A percentile compares a stretch with the other conserved stretches of the same genome.
Evolutionary conservation across 2,113 vertebrate species (phyloP).

Genomic region (Neodontobutis hainanensis): DNA sequence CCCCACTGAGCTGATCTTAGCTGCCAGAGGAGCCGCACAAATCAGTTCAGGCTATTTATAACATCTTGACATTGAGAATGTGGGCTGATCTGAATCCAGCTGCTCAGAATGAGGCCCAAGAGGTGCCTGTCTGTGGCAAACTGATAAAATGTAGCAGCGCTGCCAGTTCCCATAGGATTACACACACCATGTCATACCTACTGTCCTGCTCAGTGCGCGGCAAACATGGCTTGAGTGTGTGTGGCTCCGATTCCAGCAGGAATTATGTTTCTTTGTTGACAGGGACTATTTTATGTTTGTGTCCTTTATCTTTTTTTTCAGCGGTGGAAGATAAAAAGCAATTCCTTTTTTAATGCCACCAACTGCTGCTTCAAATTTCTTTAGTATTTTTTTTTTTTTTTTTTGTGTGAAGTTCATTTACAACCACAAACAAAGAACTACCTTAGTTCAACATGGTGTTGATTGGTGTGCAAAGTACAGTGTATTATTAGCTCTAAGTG

Average conservation of each 20-base stretch:
- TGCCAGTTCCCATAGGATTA: constrained; percentile 58
- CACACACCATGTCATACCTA: constrained; percentile 24
- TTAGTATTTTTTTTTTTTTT: not conserved
- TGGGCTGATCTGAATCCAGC: constrained; percentile 68
- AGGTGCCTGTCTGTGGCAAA: constrained; percentile 63
- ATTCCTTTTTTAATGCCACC: not conserved
- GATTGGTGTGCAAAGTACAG: not conserved
- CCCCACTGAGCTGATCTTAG: constrained; percentile 22
- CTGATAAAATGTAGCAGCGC: constrained; percentile 58
- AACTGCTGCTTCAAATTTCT: not conserved
- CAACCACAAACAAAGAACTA: too few species aligned
- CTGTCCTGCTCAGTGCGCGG: constrained; percentile 17
- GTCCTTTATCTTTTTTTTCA: not conserved
- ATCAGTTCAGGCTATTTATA: constrained; percentile 74
- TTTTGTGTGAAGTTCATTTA: not conserved
- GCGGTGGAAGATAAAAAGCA: not conserved
- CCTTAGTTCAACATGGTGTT: too few species aligned
- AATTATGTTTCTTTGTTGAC: constrained; percentile 9
- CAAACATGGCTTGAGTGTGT: not conserved
- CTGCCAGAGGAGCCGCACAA: constrained; percentile 50
- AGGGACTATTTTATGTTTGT: not conserved
- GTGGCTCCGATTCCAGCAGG: constrained; percentile 1
- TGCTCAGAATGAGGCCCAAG: constrained; percentile 52
- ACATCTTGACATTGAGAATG: constrained; percentile 73
- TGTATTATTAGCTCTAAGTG: not conserved